Evolutionary conservation across 2,113 vertebrate species (phyloP), one percentile per base, ranked within the genome.

Genomic region (Chlamydotis undulata): DNA sequence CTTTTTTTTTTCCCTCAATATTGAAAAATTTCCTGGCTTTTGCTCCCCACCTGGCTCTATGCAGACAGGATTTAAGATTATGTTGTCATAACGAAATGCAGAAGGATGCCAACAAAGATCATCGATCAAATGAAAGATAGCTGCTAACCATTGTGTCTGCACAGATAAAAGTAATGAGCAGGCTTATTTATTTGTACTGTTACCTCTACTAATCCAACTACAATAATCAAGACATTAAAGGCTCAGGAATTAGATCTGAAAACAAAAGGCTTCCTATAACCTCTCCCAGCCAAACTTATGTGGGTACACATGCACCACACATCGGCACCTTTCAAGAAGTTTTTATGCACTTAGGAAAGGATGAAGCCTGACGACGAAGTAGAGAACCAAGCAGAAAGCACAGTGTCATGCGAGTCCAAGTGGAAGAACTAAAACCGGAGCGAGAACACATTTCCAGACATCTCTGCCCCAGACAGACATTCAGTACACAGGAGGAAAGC

Each of bases 101-200:
- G 89, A 89, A 97, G 74, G 87, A 97, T 95, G 88, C 81, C 96
- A 94, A 97, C 95, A 97, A 97, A 97, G 95, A 98, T 93, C 91
- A 94, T 68, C 55, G 94, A 97, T 91, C 87, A 97, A 97, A 97
- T 79, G 56, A 91, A 94, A 96, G 95, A 88, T 95, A 97, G 97
- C 82, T 92, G 82, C 76, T 89, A 97, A 96, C 80, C 87, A 96
- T 82, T 94, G 88, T 89, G 86, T 94, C 81, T 83, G 65, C 94
- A 92, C 39, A 96, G 94, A 95, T 85, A 43, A 43, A 43, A 43
- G 14, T 15, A 43, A 43, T 43, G 41, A 43, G 41, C 41, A 43
- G 41, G 41, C 41, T 43, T 43, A 43, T 43, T 96, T 94, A 96
- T 88, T 68, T 92, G 67, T 86, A 96, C 68, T 91, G 90, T 88